Percentiles rank a stretch among this genome's conserved stretches.
These are phyloP conservation scores for Pantelozetes paolii DNA, from an alignment of 2,888 invertebrate genomes.

Conservation along the genomic window DNA sequence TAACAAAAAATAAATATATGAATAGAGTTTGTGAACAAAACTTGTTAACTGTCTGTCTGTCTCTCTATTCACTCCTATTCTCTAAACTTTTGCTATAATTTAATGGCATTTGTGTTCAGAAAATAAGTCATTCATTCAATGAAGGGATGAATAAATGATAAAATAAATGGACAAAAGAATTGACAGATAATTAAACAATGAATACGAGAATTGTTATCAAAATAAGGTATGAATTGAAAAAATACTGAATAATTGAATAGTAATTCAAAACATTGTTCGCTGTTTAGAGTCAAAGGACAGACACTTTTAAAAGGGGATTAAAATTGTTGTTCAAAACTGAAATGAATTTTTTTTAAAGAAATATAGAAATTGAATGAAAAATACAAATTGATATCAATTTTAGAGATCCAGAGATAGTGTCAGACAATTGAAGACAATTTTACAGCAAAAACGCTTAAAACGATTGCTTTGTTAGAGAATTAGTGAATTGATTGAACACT, in stretches of 20 bases:
- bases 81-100: neutral
- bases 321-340: no score
- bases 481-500: neutral
- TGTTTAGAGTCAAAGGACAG: no score
- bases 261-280: neutral
- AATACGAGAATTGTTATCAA: neutral
- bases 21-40: neutral
- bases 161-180: slow-evolving; percentile 18
- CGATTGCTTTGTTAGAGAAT: no score
- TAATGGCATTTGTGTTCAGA: neutral
- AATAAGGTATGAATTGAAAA: neutral
- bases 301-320: no score
- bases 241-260: neutral
- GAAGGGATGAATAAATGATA: slow-evolving; percentile 23
- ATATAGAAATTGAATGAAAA: no score
- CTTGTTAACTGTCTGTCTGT: neutral
- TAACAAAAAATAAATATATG: neutral
- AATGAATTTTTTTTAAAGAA: no score
- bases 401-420: neutral
- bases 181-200: slow-evolving; percentile 16
- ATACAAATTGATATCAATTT: no score
- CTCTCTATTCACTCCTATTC: neutral
- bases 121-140: slow-evolving; percentile 29
- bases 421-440: neutral
- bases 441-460: no score